Conservation (phyloP, 2,113 vertebrate species). For the Rissa tridactyla region DNA sequence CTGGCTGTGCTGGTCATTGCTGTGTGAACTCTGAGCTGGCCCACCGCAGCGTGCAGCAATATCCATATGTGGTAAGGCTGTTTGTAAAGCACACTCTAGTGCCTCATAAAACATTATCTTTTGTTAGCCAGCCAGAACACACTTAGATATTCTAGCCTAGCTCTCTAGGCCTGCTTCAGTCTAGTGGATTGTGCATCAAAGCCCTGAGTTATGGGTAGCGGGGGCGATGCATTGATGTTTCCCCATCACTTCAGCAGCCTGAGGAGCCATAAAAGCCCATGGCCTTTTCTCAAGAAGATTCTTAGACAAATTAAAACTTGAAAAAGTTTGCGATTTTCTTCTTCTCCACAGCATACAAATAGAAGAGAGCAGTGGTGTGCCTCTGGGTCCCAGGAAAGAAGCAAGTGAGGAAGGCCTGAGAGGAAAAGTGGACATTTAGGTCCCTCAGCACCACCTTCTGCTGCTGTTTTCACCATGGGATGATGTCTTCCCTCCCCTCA, state of each 20-base stretch:
- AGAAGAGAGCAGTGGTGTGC: background rate
- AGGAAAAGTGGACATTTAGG: background rate
- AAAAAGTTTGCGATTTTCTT: background rate
- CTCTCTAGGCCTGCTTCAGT: background rate
- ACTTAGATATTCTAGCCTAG: background rate
- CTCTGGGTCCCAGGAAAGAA: background rate
- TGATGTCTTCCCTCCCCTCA: background rate
- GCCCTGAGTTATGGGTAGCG: background rate
- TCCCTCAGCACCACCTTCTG: background rate
- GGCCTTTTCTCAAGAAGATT: background rate
- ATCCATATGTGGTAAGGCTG: background rate
- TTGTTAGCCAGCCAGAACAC: background rate
- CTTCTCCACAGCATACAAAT: background rate
- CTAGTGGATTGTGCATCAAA: background rate
- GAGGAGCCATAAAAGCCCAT: background rate
- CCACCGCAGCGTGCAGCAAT: background rate
- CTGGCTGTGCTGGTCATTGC: background rate
- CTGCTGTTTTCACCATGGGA: background rate
- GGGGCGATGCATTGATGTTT: background rate
- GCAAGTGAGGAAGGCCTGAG: background rate
- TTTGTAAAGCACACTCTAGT: background rate
- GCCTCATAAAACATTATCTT: background rate
- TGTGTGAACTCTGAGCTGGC: background rate
- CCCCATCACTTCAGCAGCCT: background rate
- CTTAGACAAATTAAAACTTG: background rate